Conservation (phyloP, 2,797 vertebrate species). For the Alectoris magna region DNA sequence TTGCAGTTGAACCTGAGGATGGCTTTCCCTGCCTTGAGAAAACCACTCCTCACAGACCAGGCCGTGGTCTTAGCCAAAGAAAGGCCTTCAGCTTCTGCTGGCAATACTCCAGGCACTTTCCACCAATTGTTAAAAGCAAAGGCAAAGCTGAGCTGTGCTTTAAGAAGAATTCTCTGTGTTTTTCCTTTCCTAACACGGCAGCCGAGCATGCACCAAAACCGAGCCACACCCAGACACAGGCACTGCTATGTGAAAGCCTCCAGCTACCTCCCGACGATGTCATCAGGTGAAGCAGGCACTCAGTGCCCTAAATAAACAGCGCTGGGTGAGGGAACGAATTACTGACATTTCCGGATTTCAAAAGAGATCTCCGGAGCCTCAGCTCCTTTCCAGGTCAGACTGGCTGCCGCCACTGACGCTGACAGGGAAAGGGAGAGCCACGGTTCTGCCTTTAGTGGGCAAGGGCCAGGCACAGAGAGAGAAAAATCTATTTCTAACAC, state of each 20-base stretch:
- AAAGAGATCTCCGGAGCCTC: slow-evolving; percentile 73
- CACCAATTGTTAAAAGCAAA: background rate
- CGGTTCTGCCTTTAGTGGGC: slow-evolving; percentile 16
- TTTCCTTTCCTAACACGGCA: background rate
- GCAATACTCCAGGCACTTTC: background rate
- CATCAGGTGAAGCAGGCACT: slow-evolving; percentile 38
- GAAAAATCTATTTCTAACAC: slow-evolving; percentile 35
- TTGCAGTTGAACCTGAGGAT: background rate
- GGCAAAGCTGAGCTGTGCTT: background rate
- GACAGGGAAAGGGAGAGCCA: slow-evolving; percentile 61
- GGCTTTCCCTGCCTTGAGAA: background rate
- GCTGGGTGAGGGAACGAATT: slow-evolving; percentile 36
- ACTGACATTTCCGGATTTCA: slow-evolving; percentile 70
- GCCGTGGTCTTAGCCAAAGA: accelerated
- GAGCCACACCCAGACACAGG: background rate
- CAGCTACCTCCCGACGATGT: background rate
- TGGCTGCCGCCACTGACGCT: slow-evolving; percentile 81
- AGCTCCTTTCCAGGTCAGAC: slow-evolving; percentile 85
- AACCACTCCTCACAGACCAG: background rate
- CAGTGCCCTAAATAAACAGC: slow-evolving; percentile 11
- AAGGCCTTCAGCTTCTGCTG: background rate
- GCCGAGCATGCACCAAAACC: accelerated
- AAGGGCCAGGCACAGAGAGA: background rate
- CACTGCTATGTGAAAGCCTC: background rate
- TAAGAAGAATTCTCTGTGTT: background rate